These are phyloP conservation scores for Frieseomelitta varia DNA, from an alignment of 1,140 invertebrate species.

Conservation along the genomic window DNA sequence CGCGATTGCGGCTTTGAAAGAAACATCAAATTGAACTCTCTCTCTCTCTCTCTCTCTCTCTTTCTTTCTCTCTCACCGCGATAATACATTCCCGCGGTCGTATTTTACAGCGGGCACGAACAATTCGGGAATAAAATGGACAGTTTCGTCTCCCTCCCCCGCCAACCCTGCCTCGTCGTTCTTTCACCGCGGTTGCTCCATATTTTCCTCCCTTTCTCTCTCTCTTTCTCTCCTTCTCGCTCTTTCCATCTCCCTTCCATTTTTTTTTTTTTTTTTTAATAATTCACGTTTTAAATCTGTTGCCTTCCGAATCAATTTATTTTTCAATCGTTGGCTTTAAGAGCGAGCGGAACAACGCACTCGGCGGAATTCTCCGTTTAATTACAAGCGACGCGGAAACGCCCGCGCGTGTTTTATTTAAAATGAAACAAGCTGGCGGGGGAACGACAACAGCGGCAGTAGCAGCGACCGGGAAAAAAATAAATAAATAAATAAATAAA, in stretches of 20 bases:
- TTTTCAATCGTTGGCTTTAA: slow-evolving; percentile 41
- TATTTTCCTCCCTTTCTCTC: neutral
- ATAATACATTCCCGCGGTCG: slow-evolving; percentile 37
- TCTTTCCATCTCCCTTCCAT: neutral
- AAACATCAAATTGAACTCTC: slow-evolving; percentile 41
- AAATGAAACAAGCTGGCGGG: slow-evolving; percentile 3
- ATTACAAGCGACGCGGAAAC: slow-evolving; percentile 36
- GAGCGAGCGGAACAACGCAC: slow-evolving; percentile 11
- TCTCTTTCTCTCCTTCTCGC: neutral
- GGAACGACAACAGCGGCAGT: too few species aligned
- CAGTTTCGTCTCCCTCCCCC: neutral
- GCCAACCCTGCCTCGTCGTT: neutral
- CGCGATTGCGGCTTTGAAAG: slow-evolving; percentile 35
- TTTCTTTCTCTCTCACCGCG: neutral
- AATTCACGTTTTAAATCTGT: slow-evolving; percentile 35
- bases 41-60: slow-evolving; percentile 11
- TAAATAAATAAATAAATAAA: neutral
- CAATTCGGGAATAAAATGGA: slow-evolving; percentile 12
- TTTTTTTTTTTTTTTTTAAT: neutral
- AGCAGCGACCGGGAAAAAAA: neutral
- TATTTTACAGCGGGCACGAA: slow-evolving; percentile 21
- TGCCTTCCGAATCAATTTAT: slow-evolving; percentile 37
- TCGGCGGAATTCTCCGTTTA: slow-evolving; percentile 35
- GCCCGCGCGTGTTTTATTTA: slow-evolving; percentile 3
- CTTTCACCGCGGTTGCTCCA: neutral